A percentile compares a stretch with the other conserved stretches of the same genome.
phyloP scores from a whole-genome alignment of 2,113 vertebrate species.

The Micronycteris hirsuta region DNA sequence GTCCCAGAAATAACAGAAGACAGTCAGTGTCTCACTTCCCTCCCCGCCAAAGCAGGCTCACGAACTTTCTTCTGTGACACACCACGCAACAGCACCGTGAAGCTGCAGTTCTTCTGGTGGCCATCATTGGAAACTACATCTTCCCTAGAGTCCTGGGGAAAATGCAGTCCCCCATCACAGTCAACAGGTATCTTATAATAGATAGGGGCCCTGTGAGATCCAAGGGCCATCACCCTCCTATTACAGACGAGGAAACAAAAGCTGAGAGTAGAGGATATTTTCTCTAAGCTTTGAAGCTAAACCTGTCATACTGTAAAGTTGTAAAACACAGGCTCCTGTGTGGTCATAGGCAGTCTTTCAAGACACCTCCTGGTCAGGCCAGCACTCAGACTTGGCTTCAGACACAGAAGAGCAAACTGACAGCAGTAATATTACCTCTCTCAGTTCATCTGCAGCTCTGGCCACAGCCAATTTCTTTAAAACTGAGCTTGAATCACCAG shows the following conservation, averaged over 20 bases:
- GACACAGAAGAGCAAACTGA: not conserved
- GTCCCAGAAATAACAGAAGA: not conserved
- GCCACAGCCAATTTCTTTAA: not conserved
- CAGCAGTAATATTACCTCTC: not conserved
- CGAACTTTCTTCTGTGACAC: too few relatives aligned
- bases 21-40: not conserved
- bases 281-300: not conserved
- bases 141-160: not conserved
- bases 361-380: not conserved
- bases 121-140: not conserved
- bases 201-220: not conserved
- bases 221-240: not conserved
- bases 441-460: not conserved
- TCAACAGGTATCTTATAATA: not conserved
- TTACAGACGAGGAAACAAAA: not conserved
- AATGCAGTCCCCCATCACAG: too few relatives aligned
- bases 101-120: not conserved
- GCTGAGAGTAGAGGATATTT: not conserved
- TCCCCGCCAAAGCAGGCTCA: not conserved
- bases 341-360: not conserved
- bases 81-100: fast-evolving
- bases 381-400: not conserved
- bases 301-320: not conserved
- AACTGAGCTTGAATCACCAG: not conserved
- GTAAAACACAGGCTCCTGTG: not conserved